Base-by-base conservation (phyloP, 2,113 vertebrate species). In the Typhlomys cinereus region DNA sequence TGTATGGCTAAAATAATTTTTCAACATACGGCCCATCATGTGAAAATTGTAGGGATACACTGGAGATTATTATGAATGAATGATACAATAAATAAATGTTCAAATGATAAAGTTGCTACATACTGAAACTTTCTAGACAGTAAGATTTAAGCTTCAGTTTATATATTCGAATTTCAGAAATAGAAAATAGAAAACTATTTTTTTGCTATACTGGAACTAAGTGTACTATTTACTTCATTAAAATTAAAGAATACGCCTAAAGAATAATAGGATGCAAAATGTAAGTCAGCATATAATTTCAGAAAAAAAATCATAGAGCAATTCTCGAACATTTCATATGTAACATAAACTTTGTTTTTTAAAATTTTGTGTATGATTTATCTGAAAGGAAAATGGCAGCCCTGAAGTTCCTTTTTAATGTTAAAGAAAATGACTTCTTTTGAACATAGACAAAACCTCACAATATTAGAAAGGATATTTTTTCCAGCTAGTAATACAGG, bases 391-490 rank as follows among this genome's bases (percentile, higher is more conserved):
- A 95, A 73, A 54, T 92, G 46, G 39, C n/a, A 80, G 1, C 29
- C 29, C 1, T 61, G 34, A 93, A 50, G 12, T 21, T n/a, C 70
- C 36, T 74, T 95, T 80, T 87, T 20, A 87, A 67, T 84, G 73
- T 85, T 62, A 70, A 70, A 52, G n/a, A 54, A 83, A 91, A 29
- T 76, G 48, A 76, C 18, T 70, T 86, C 21, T 88, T 91, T 89
- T 31, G 23, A 80, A 84, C 87, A 21, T 36, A 75, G 9, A 4
- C 87, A 34, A 25, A 92, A 44, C 78, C 48, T 88, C 25, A 87
- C 13, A 76, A 27, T 74, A 69, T 76, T 85, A 29, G 23, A 85
- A 93, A 93, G 29, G 71, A 71, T 78, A 74, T 66, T 88, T 92
- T 93, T 88, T n/a, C 48, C 88, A 83, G 61, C 29, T 59, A 81